Conservation (phyloP, 30 jellyfish, hydroid and myxozoan species). For the Aurelia sp. region DNA sequence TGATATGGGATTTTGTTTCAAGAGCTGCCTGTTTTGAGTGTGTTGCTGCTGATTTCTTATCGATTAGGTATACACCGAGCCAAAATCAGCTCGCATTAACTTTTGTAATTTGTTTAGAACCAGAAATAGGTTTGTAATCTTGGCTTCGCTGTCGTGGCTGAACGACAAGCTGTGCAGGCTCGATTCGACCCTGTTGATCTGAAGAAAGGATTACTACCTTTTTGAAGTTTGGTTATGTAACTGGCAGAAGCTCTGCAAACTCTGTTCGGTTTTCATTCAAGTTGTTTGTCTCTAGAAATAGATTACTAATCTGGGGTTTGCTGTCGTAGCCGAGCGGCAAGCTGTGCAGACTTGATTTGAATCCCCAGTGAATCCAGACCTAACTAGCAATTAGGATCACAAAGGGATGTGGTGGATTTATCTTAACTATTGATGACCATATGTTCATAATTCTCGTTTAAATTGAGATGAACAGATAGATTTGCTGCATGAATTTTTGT, state of each 20-base stretch:
- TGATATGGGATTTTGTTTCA: no score
- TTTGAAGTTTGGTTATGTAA: no score
- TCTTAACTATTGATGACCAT: slow-evolving; percentile 30
- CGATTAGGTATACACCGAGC: no score
- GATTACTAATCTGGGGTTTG: not conserved
- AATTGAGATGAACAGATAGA: slow-evolving; percentile 3
- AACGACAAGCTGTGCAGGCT: not conserved
- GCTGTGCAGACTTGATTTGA: slow-evolving; percentile 5
- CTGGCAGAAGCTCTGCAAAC: no score
- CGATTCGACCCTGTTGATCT: not conserved
- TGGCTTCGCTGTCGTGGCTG: not conserved
- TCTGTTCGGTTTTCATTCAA: no score
- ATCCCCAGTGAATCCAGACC: not conserved
- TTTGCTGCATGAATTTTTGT: not conserved
- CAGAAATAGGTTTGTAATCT: not conserved
- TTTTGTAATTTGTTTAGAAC: no score
- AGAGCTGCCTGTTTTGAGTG: no score
- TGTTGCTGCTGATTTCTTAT: no score
- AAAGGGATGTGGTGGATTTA: slow-evolving; percentile 36
- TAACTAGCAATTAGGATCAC: slow-evolving; percentile 33
- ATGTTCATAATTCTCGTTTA: not conserved
- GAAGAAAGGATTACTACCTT: no score
- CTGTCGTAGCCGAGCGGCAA: slow-evolving; percentile 10
- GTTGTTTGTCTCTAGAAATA: not conserved
- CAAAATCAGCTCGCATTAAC: no score